phyloP scores from a whole-genome alignment of 2,888 invertebrate genomes.

The Rutpela maculata region DNA sequence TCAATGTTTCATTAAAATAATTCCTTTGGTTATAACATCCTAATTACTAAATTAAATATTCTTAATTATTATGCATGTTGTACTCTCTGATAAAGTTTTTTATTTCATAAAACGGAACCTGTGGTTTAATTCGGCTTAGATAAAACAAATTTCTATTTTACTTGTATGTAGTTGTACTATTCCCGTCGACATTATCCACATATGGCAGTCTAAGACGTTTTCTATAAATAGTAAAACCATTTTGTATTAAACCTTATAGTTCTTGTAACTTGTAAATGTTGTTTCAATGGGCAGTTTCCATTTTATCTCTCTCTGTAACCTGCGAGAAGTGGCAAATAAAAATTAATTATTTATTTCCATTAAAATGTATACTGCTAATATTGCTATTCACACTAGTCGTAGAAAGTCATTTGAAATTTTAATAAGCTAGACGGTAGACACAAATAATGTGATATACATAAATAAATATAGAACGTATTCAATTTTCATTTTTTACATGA shows the following conservation, averaged over 20 bases:
- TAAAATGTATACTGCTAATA: slow-evolving; percentile 10
- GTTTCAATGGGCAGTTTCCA: slow-evolving; percentile 25
- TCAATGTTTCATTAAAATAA: no score
- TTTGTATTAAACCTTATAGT: slow-evolving; percentile 25
- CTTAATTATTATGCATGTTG: neutral
- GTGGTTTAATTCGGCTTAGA: neutral
- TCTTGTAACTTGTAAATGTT: slow-evolving; percentile 22
- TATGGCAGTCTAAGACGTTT: slow-evolving; percentile 17
- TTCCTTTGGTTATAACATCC: no score
- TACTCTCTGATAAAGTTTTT: neutral
- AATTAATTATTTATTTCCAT: slow-evolving; percentile 24
- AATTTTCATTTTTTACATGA: slow-evolving; percentile 27
- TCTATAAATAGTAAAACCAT: slow-evolving; percentile 38
- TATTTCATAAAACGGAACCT: neutral
- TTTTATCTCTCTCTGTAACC: slow-evolving; percentile 1
- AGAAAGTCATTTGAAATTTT: slow-evolving; percentile 33
- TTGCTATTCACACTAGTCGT: slow-evolving; percentile 5
- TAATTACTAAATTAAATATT: no score
- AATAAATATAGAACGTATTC: slow-evolving; percentile 19
- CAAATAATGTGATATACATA: neutral
- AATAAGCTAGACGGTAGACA: slow-evolving; percentile 1
- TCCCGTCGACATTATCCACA: slow-evolving; percentile 10
- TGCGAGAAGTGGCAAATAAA: slow-evolving; percentile 18
- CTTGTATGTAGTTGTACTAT: neutral
- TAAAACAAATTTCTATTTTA: slow-evolving; percentile 19